Percentiles rank a stretch among this genome's conserved stretches.
These are phyloP conservation scores for Brienomyrus brachyistius DNA, from an alignment of 2,113 vertebrate species.

Conservation along the genomic window DNA sequence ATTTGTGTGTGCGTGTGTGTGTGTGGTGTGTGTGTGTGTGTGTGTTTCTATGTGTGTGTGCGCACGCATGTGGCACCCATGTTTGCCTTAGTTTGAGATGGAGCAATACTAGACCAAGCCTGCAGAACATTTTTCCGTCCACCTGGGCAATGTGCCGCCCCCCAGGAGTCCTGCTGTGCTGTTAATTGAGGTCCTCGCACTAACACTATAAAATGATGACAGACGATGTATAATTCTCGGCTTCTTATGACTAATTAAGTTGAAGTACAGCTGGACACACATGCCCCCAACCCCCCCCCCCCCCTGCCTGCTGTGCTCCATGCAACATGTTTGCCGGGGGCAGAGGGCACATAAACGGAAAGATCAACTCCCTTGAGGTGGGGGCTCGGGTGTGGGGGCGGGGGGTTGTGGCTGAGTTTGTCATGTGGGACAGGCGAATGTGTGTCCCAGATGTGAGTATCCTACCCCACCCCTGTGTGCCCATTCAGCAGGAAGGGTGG, in stretches of 20 bases:
- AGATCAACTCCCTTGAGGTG: not conserved
- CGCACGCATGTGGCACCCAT: not conserved
- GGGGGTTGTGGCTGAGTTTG: not conserved
- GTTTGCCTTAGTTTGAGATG: not conserved
- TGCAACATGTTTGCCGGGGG: not conserved
- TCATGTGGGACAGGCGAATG: not conserved
- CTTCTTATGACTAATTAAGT: not conserved
- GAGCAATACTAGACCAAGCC: not conserved
- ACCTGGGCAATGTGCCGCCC: not conserved
- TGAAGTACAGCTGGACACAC: not conserved
- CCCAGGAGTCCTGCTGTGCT: conserved; percentile 47
- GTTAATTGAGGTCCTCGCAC: conserved; percentile 62
- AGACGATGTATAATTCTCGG: not conserved
- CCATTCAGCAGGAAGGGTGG: not conserved
- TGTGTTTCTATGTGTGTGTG: not conserved
- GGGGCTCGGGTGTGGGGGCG: not conserved
- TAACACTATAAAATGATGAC: not conserved
- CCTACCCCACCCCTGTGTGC: not conserved
- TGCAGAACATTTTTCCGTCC: not conserved
- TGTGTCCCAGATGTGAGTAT: conserved; percentile 4
- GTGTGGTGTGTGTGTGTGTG: not conserved
- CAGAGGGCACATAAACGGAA: not conserved
- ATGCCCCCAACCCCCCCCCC: not conserved
- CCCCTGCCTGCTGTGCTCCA: not conserved
- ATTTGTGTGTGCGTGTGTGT: not conserved